phyloP scores from a whole-genome alignment of 2,888 invertebrate genomes.

The Plagodis dolabraria region DNA sequence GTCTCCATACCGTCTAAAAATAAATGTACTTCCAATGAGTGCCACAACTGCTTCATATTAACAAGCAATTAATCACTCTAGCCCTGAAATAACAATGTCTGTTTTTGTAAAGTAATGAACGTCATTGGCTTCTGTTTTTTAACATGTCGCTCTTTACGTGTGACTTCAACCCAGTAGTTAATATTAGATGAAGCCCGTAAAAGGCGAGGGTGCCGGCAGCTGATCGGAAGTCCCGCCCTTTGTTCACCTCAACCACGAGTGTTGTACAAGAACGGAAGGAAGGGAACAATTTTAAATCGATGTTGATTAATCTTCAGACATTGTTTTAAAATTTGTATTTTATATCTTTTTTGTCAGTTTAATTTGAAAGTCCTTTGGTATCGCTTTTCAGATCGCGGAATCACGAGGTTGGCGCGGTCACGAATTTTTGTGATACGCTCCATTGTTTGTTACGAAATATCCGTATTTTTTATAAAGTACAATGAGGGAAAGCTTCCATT shows the following conservation, averaged over 20 bases:
- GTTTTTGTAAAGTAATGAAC: slow-evolving; percentile 28
- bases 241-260: slow-evolving; percentile 72
- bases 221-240: slow-evolving; percentile 84
- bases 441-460: slow-evolving; percentile 75
- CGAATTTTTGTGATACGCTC: slow-evolving; percentile 59
- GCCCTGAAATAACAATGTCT: slow-evolving; percentile 28
- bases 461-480: slow-evolving; percentile 72
- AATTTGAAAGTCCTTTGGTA: slow-evolving; percentile 4
- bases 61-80: slow-evolving; percentile 29
- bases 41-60: slow-evolving; percentile 20
- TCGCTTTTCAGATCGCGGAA: not conserved
- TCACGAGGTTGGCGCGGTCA: slow-evolving; percentile 35
- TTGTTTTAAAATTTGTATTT: slow-evolving; percentile 25
- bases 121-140: slow-evolving; percentile 41
- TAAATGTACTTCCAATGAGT: slow-evolving; percentile 20
- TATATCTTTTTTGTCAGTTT: too few relatives aligned
- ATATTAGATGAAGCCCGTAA: slow-evolving; percentile 80
- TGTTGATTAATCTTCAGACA: not conserved
- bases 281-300: slow-evolving; percentile 50
- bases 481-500: slow-evolving; percentile 76
- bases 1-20: slow-evolving; percentile 18
- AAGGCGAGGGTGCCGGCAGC: slow-evolving; percentile 78
- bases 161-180: slow-evolving; percentile 60
- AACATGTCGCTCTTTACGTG: slow-evolving; percentile 46
- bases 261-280: slow-evolving; percentile 70